Evolutionary conservation across 2,113 vertebrate species (phyloP).

Genomic region (Caracal caracal): DNA sequence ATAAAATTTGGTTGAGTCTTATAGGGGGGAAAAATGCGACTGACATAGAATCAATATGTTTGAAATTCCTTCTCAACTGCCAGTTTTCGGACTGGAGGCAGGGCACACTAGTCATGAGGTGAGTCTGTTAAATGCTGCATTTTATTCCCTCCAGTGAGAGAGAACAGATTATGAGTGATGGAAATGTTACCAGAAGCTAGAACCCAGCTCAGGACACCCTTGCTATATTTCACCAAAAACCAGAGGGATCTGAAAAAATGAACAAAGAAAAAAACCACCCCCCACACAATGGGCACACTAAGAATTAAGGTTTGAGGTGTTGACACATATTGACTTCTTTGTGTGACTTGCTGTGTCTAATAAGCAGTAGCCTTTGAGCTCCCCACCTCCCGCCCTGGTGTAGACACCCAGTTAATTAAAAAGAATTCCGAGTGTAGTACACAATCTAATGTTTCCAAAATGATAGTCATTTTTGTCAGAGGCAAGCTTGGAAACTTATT

Average conservation of each 20-base stretch:
- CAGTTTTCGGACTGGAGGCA: neutral
- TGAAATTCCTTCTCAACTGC: constrained; percentile 36
- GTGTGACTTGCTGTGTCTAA: neutral
- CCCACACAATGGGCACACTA: neutral
- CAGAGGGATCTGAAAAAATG: neutral
- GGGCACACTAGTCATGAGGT: neutral
- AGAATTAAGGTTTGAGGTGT: neutral
- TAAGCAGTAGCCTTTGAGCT: neutral
- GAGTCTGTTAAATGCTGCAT: neutral
- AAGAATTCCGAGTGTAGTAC: neutral
- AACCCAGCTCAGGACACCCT: neutral
- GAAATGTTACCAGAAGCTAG: neutral
- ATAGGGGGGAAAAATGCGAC: neutral
- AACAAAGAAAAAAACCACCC: neutral
- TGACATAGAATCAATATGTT: constrained; percentile 46
- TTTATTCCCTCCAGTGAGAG: neutral
- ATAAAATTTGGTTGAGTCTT: constrained; percentile 51
- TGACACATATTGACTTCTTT: neutral
- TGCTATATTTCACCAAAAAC: neutral
- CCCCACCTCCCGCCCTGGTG: neutral
- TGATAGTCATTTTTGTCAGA: neutral
- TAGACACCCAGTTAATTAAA: neutral
- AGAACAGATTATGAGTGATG: neutral
- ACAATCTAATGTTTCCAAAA: neutral
- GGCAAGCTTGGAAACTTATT: neutral